Percentiles rank a stretch among this genome's conserved stretches.
These are phyloP conservation scores for Corella eumyota DNA, from an alignment of 23 tunicate species.

Conservation along the genomic window DNA sequence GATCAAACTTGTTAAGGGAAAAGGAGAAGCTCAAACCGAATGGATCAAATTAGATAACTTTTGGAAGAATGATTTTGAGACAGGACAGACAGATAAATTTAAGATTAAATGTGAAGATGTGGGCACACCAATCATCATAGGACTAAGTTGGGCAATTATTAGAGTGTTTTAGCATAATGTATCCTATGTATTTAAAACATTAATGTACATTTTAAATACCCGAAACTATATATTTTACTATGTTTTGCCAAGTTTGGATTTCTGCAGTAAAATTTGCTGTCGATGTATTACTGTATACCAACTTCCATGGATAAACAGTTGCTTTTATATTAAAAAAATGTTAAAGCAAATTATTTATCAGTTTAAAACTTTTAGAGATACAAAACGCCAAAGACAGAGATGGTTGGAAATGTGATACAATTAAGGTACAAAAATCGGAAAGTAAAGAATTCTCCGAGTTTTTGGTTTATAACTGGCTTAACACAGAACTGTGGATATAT, in stretches of 20 bases:
- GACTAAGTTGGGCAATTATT: constrained; percentile 18
- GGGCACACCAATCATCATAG: constrained; percentile 17
- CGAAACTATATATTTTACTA: constrained; percentile 1
- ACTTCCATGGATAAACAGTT: background rate
- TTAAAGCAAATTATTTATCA: too few relatives aligned
- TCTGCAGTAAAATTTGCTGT: too few relatives aligned
- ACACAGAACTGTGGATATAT: background rate
- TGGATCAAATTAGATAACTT: constrained; percentile 37
- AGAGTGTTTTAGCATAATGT: background rate
- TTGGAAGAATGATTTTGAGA: constrained; percentile 56
- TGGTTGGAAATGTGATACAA: too few relatives aligned
- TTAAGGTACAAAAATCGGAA: too few relatives aligned
- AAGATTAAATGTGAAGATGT: constrained; percentile 19
- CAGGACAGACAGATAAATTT: constrained; percentile 43
- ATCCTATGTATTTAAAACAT: too few relatives aligned
- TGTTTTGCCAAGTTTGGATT: too few relatives aligned
- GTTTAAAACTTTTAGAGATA: too few relatives aligned
- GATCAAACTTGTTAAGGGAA: constrained; percentile 28
- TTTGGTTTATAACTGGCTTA: background rate
- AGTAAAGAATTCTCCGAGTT: background rate
- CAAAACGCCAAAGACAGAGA: too few relatives aligned
- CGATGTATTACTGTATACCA: background rate
- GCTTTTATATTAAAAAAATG: background rate
- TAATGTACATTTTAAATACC: too few relatives aligned
- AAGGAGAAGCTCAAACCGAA: constrained; percentile 12